Base-by-base conservation (phyloP, 2,888 invertebrate species). In the Ormyrus pomaceus region DNA sequence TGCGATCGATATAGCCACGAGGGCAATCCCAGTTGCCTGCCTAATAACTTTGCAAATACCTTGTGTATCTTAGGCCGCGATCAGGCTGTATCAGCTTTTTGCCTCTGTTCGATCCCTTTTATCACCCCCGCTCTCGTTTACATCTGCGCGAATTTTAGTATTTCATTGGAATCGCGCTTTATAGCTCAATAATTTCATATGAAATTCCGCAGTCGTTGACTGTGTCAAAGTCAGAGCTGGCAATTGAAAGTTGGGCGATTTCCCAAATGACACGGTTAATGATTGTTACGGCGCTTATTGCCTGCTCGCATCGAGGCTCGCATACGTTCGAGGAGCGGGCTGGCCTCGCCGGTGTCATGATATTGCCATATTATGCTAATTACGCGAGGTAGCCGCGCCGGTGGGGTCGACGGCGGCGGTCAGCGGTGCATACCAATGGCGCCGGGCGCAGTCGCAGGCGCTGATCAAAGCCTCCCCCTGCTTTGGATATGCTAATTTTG, bases 341-440 rank as follows among this genome's bases (percentile, higher is more conserved):
- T 83, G 81, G 45, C 10, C 34, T 13, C 13, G 84, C 84, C 84
- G 84, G 82, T 84, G 86, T 86, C 87, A 87, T 86, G 87, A 88
- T 88, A 89, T 89, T 83, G 87, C 87, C 86, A 85, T 88, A 88
- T 88, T 89, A 89, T 88, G 89, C 87, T 88, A 88, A 89, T 88
- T 88, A 86, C 85, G 83, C 83, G 82, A 83, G 82, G 83, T 83
- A 83, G 86, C 84, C 84, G 83, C 83, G 34, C 34, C 1, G 34
- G 34, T 34, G 34, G 34, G 34, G 34, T 4, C 82, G 86, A 9
- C 11, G 1, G n/a, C 53, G 62, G 13, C 62, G 65, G 74, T 76
- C 69, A 69, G 75, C 65, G 86, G 86, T 85, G 88, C 89, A 87
- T 87, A 88, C 86, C 87, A 88, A 88, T 88, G 85, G 85, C 84